Conservation (phyloP, 2,113 vertebrate species). For the Tiliqua scincoides region DNA sequence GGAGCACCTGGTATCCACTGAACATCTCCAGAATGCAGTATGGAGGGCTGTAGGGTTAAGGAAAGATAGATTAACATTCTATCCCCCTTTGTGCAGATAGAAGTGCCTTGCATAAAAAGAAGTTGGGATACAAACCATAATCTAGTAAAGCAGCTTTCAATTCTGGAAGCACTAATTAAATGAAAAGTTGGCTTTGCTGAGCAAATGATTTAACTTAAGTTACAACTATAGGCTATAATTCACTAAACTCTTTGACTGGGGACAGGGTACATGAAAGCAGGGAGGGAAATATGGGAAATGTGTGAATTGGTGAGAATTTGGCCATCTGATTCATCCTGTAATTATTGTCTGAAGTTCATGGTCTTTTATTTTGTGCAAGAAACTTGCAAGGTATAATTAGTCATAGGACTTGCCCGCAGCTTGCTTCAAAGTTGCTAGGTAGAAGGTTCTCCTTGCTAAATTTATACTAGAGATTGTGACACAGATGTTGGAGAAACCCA, state of each 20-base stretch:
- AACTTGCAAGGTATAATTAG: not conserved
- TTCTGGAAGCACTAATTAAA: not conserved
- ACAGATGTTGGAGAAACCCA: not conserved
- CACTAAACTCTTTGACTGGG: not conserved
- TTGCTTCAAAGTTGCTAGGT: not conserved
- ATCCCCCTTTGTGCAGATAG: too few species aligned
- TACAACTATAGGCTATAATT: not conserved
- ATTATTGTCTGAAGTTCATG: not conserved
- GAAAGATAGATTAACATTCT: too few species aligned
- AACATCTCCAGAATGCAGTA: too few species aligned
- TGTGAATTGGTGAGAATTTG: not conserved
- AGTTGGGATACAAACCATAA: not conserved
- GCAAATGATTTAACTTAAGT: not conserved
- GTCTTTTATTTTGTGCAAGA: not conserved
- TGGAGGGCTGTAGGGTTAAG: too few species aligned
- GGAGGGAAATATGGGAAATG: too few species aligned
- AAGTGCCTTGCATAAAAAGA: too few species aligned
- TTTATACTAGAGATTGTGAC: not conserved
- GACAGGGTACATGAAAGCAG: not conserved
- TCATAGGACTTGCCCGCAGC: not conserved
- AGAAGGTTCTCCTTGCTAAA: slow-evolving; percentile 4
- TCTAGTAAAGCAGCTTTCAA: not conserved
- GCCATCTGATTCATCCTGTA: not conserved
- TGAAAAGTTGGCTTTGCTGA: not conserved
- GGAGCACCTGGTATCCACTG: too few species aligned